These are phyloP conservation scores for Cladopsammia gracilis DNA, from an alignment of 64 coral and sea anemone species.

Conservation along the genomic window DNA sequence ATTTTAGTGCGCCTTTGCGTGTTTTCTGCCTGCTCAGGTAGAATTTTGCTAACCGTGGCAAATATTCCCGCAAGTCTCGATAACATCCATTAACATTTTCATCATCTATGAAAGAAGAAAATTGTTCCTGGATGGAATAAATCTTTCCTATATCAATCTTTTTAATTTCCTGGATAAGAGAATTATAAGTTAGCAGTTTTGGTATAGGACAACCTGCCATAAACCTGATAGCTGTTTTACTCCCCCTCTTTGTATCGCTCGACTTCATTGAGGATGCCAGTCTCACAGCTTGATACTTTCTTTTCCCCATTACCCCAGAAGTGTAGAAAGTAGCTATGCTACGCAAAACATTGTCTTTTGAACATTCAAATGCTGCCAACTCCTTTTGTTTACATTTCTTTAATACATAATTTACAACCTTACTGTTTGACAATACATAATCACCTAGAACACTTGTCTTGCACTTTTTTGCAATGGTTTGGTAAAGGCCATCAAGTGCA, in stretches of 20 bases:
- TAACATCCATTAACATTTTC: no score
- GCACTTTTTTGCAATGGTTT: constrained; percentile 66
- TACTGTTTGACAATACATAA: constrained; percentile 50
- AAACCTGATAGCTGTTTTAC: no score
- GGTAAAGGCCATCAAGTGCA: constrained; percentile 33
- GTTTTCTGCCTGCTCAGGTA: constrained; percentile 40
- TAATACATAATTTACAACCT: constrained; percentile 22
- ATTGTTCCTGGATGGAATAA: no score
- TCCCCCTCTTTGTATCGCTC: no score
- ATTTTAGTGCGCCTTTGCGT: constrained; percentile 59
- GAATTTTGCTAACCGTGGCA: constrained; percentile 65
- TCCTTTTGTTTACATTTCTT: constrained; percentile 17
- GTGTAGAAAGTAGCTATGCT: constrained; percentile 76
- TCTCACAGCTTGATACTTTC: constrained; percentile 1
- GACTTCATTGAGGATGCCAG: no score
- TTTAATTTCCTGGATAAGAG: no score
- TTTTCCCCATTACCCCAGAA: constrained; percentile 60
- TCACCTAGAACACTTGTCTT: constrained; percentile 61
- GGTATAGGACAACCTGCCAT: no score
- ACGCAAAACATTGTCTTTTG: background rate
- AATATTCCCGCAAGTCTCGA: background rate
- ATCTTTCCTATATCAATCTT: background rate
- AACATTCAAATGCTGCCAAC: constrained; percentile 12
- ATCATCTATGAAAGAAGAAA: no score
- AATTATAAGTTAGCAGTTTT: no score